Evolutionary conservation across 2,888 invertebrate species (phyloP).

Genomic region (Celastrina argiolus): DNA sequence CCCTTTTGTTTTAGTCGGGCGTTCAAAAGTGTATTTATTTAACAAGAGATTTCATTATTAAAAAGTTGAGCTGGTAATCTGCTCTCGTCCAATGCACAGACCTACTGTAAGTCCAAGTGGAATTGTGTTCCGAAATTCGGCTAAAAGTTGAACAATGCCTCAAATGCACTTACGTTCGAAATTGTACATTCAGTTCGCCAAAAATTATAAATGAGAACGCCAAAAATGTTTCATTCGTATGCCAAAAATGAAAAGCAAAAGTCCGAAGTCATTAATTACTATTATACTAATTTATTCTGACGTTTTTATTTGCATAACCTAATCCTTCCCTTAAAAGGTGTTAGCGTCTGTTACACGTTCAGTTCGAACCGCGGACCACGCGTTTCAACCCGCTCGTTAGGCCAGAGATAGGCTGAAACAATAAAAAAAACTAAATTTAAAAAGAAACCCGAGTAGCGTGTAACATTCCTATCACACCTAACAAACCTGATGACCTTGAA

Average conservation of each 20-base stretch:
- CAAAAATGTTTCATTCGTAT: no score
- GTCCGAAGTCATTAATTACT: neutral
- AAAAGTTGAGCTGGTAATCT: neutral
- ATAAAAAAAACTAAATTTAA: no score
- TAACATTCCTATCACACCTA: no score
- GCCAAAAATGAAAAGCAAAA: no score
- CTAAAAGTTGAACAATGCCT: neutral
- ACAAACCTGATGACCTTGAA: no score
- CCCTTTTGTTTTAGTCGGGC: no score
- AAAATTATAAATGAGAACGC: neutral
- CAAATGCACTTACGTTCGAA: conserved; percentile 15
- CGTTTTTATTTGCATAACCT: conserved; percentile 9
- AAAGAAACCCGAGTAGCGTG: no score
- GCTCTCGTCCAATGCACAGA: neutral
- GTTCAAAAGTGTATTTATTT: no score
- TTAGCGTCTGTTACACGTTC: no score
- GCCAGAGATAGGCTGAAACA: no score
- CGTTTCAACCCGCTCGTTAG: no score
- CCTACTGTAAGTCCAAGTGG: conserved; percentile 4
- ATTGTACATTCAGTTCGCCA: conserved; percentile 11
- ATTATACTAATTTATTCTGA: neutral
- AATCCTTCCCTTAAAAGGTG: neutral
- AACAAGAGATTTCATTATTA: neutral
- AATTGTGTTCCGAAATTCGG: conserved; percentile 4
- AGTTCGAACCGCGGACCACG: no score